Percentiles rank a stretch among this genome's conserved stretches.
Conservation (phyloP, 2,888 invertebrate species). For the Micoletzkya japonica region DNA sequence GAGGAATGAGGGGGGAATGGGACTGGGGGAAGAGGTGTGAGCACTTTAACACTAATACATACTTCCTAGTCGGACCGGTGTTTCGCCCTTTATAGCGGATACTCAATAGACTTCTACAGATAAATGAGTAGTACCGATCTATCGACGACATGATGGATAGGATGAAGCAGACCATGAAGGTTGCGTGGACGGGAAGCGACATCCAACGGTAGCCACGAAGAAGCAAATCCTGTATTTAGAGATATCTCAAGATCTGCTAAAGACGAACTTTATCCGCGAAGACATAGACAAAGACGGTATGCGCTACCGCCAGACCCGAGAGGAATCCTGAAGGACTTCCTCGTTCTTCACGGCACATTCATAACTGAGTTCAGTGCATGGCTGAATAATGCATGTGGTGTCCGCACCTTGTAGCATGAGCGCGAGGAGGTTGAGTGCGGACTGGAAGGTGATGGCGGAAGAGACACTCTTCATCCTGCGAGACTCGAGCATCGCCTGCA, state of each 20-base stretch:
- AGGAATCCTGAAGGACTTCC: constrained; percentile 38
- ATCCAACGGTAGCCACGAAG: constrained; percentile 36
- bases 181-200: constrained; percentile 40
- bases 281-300: constrained; percentile 48
- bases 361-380: not conserved
- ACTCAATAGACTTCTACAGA: too few relatives aligned
- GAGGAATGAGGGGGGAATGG: too few relatives aligned
- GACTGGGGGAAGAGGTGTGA: too few relatives aligned
- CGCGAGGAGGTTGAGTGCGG: constrained; percentile 13
- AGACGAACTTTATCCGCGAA: constrained; percentile 33
- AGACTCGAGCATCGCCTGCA: constrained; percentile 10
- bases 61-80: too few relatives aligned
- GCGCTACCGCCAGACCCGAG: constrained; percentile 47
- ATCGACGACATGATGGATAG: constrained; percentile 36
- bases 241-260: not conserved
- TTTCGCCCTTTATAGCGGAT: too few relatives aligned
- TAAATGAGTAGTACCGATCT: too few relatives aligned
- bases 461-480: constrained; percentile 11
- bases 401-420: constrained; percentile 17
- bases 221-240: constrained; percentile 32
- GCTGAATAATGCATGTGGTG: not conserved
- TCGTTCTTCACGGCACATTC: not conserved
- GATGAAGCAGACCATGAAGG: constrained; percentile 36
- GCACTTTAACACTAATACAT: too few relatives aligned
- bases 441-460: constrained; percentile 15